A percentile compares a stretch with the other conserved stretches of the same genome.
These are phyloP conservation scores for Ceriagrion tenellum DNA, from an alignment of 2,888 invertebrate species.

Conservation along the genomic window DNA sequence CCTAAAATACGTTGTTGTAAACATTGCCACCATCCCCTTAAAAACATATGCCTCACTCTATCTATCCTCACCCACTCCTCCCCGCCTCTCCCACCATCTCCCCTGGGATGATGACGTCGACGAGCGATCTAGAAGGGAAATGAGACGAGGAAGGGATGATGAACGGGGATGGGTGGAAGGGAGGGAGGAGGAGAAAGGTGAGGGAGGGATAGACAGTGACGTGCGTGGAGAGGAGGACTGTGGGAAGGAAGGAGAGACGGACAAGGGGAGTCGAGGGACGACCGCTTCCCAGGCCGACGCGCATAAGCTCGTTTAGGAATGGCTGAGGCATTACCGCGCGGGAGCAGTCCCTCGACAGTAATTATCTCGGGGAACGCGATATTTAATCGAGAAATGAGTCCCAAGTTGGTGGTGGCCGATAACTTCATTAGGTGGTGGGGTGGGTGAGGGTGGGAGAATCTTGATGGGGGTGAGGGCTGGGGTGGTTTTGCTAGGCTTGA, in stretches of 20 bases:
- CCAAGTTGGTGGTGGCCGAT: conserved; percentile 59
- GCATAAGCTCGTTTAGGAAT: conserved; percentile 59
- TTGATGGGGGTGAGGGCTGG: neutral
- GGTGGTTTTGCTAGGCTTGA: neutral
- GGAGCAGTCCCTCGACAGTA: conserved; percentile 59
- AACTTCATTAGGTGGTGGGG: conserved; percentile 53
- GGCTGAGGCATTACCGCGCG: conserved; percentile 45
- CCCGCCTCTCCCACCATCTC: neutral
- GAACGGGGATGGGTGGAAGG: neutral
- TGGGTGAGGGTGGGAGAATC: neutral
- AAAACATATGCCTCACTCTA: neutral
- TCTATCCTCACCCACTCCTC: neutral
- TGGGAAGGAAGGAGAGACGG: neutral
- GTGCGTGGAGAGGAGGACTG: neutral
- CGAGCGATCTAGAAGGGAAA: neutral
- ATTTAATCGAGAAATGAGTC: conserved; percentile 64
- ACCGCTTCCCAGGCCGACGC: neutral
- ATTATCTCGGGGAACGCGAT: conserved; percentile 61
- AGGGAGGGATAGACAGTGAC: neutral
- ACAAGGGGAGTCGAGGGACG: neutral
- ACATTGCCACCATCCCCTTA: neutral
- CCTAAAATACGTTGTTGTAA: neutral
- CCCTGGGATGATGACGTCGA: neutral
- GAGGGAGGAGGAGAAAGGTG: neutral
- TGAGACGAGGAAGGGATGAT: neutral